A percentile compares a stretch with the other conserved stretches of the same genome.
Evolutionary conservation across 2,113 vertebrate species (phyloP).

Genomic region (Crypturellus undulatus): DNA sequence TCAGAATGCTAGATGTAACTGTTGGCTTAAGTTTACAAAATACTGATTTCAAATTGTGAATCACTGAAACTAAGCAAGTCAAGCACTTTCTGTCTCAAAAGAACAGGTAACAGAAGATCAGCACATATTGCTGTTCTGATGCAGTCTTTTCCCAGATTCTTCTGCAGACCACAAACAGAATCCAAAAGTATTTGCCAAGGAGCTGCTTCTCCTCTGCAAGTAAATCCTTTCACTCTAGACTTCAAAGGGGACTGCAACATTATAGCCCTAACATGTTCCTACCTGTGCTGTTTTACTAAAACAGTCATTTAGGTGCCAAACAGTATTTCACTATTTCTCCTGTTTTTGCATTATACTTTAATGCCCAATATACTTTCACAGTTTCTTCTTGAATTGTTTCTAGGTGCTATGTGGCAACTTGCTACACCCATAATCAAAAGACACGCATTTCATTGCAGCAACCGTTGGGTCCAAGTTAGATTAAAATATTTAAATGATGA

Average conservation of each 20-base stretch:
- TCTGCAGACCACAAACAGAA: neutral
- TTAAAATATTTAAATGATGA: neutral
- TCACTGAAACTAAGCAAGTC: neutral
- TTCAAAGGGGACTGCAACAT: constrained; percentile 4
- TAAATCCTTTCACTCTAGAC: neutral
- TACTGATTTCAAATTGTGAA: neutral
- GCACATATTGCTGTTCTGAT: neutral
- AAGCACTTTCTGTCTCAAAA: neutral
- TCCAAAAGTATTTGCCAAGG: neutral
- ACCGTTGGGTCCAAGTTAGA: neutral
- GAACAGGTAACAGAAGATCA: neutral
- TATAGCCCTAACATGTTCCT: neutral
- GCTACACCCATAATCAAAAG: neutral
- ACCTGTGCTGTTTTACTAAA: neutral
- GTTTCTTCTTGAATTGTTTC: neutral
- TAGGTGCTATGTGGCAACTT: neutral
- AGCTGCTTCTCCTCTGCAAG: neutral
- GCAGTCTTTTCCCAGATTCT: neutral
- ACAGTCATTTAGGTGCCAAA: neutral
- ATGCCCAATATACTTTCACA: neutral
- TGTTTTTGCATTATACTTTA: neutral
- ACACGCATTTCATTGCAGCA: neutral
- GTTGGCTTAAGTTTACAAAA: neutral
- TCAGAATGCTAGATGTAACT: neutral
- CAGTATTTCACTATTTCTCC: fast-evolving